Conservation (phyloP, 2,888 invertebrate genomes). For the Tyria jacobaeae region DNA sequence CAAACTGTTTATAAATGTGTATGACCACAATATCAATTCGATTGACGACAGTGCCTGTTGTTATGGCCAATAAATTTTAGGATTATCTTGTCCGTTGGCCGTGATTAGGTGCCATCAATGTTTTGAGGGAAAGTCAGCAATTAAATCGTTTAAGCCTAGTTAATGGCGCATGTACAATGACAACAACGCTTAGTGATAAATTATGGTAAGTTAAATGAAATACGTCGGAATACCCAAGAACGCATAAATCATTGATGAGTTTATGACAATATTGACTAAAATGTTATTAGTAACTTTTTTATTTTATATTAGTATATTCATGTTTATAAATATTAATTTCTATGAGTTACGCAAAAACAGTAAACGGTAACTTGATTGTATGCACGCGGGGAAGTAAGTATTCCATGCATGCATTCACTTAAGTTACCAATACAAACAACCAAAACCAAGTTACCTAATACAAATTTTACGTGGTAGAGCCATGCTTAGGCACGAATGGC, state of each 20-base stretch:
- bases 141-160: constrained; percentile 80
- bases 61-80: constrained; percentile 82
- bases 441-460: too few relatives aligned
- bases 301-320: too few relatives aligned
- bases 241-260: constrained; percentile 31
- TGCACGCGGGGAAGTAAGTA: too few relatives aligned
- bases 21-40: constrained; percentile 69
- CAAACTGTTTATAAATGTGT: constrained; percentile 78
- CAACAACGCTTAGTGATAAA: constrained; percentile 67
- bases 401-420: too few relatives aligned
- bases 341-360: too few relatives aligned
- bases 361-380: too few relatives aligned
- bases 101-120: constrained; percentile 80
- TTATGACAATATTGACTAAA: constrained; percentile 22
- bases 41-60: constrained; percentile 76
- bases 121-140: constrained; percentile 81
- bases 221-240: constrained; percentile 42
- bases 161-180: constrained; percentile 73
- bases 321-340: not conserved
- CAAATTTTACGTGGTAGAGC: too few relatives aligned
- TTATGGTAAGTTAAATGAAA: constrained; percentile 55
- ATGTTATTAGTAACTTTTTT: constrained; percentile 4
- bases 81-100: constrained; percentile 82
- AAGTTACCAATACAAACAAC: too few relatives aligned
- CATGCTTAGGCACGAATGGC: too few relatives aligned